These are phyloP conservation scores for Noctua fimbriata DNA, from an alignment of 2,888 invertebrate genomes.

Conservation along the genomic window DNA sequence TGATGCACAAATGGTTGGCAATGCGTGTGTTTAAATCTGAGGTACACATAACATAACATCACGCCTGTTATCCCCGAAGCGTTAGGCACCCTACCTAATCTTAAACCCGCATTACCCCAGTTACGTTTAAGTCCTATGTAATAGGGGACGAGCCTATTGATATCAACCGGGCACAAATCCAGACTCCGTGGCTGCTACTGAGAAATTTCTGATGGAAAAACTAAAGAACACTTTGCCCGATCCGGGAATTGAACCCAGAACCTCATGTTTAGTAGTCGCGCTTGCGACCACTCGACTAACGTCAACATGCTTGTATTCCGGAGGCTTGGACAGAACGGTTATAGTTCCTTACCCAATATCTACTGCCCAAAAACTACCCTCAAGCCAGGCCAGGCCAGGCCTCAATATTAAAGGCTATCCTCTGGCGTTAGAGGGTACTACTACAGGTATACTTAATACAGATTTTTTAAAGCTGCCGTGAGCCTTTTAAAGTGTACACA, in stretches of 20 bases:
- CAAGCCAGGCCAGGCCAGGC: no score
- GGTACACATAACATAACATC: background rate
- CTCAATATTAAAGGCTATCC: no score
- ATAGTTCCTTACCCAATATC: background rate
- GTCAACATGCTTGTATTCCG: background rate
- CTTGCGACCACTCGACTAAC: background rate
- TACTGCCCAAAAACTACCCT: background rate
- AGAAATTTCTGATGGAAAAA: background rate
- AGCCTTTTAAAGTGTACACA: background rate
- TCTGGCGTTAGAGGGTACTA: no score
- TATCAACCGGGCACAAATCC: no score
- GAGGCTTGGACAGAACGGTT: background rate
- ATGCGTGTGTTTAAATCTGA: background rate
- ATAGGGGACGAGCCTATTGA: background rate
- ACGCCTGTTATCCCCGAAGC: no score
- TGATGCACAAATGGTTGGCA: background rate
- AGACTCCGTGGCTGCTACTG: no score
- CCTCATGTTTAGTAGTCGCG: background rate
- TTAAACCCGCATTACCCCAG: no score
- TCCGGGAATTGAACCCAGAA: background rate
- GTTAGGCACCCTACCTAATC: background rate
- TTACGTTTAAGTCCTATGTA: background rate
- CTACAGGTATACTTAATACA: background rate
- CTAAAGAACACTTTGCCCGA: background rate
- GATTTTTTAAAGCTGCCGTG: background rate